These are phyloP conservation scores for Lamellibrachia columna DNA, from an alignment of 2,888 invertebrate genomes.

Conservation along the genomic window DNA sequence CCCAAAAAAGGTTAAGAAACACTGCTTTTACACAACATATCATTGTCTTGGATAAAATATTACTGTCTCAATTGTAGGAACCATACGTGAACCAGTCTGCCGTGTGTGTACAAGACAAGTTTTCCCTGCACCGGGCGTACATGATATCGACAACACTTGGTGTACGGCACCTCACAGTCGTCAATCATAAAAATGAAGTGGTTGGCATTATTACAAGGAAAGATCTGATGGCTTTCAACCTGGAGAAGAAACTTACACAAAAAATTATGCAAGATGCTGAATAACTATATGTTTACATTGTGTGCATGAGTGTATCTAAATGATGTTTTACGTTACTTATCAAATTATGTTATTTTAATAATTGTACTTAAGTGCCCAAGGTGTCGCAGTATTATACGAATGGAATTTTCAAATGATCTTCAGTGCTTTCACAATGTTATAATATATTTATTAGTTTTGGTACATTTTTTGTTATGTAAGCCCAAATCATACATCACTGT, in stretches of 20 bases:
- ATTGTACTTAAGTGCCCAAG: neutral
- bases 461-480: neutral
- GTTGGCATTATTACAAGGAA: conserved; percentile 67
- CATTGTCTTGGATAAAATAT: too few species aligned
- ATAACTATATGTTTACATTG: neutral
- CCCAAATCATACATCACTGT: neutral
- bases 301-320: neutral
- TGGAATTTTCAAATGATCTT: neutral
- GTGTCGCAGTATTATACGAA: neutral
- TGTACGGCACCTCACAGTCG: conserved; percentile 65
- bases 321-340: too few species aligned
- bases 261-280: neutral
- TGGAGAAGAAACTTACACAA: conserved; percentile 56
- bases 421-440: neutral
- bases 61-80: conserved; percentile 45
- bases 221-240: conserved; percentile 66
- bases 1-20: too few species aligned
- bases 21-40: too few species aligned
- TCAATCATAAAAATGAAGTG: conserved; percentile 60
- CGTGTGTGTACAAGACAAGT: conserved; percentile 59
- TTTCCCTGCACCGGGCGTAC: conserved; percentile 66
- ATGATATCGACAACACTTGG: conserved; percentile 66
- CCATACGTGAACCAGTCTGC: conserved; percentile 66
- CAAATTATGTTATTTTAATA: too few species aligned
- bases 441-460: neutral